A percentile compares a stretch with the other conserved stretches of the same genome.
phyloP scores from a whole-genome alignment of 1,140 invertebrate genomes.

The Solenopsis fugax region DNA sequence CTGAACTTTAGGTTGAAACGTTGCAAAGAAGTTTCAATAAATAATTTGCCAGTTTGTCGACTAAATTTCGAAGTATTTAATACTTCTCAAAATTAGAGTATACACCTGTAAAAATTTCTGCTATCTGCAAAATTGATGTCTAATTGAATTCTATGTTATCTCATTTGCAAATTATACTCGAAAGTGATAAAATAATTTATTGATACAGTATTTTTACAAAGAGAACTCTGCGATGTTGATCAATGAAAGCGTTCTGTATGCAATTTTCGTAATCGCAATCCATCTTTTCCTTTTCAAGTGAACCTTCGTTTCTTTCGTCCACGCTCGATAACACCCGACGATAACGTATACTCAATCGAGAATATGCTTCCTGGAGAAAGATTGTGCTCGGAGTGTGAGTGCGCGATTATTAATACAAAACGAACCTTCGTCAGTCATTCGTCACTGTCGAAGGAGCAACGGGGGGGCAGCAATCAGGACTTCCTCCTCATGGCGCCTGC shows the following conservation, averaged over 20 bases:
- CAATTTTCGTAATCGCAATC: conserved; percentile 12
- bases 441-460: conserved; percentile 42
- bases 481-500: conserved; percentile 23
- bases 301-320: conserved; percentile 1
- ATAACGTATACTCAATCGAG: conserved; percentile 29
- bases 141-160: background rate
- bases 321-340: conserved; percentile 5
- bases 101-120: too few relatives aligned
- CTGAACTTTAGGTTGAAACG: too few relatives aligned
- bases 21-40: too few relatives aligned
- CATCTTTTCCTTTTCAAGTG: background rate
- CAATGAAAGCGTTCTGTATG: background rate
- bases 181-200: background rate
- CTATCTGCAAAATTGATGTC: too few relatives aligned
- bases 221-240: background rate
- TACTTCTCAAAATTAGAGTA: too few relatives aligned
- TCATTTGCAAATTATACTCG: background rate
- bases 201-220: background rate
- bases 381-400: background rate
- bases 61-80: too few relatives aligned
- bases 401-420: conserved; percentile 54
- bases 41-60: too few relatives aligned
- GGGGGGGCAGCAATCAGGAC: conserved; percentile 1
- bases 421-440: conserved; percentile 42
- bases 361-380: background rate